Base-by-base conservation (phyloP, 2,113 vertebrate genomes). In the Oxyura jamaicensis region DNA sequence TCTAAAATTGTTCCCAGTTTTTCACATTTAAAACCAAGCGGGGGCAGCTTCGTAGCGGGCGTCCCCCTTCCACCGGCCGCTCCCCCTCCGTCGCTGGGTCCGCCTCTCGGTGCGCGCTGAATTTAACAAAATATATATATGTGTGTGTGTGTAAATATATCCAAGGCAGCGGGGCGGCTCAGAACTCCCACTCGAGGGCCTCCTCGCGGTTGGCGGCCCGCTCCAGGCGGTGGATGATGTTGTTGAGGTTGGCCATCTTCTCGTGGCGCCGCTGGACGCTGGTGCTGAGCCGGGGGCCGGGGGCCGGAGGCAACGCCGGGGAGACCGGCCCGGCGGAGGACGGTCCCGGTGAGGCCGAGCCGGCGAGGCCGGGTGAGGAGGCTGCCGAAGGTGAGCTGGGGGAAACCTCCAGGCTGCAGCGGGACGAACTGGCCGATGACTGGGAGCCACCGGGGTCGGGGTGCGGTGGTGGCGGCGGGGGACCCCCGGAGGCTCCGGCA, bases 161-260 rank as follows among this genome's bases (percentile, higher is more conserved):
- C 26, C 36, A 42, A 22, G 36, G 11, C 2, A 8, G 14, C 1
- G 4, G 22, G 59, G 21, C 39, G 35, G 53, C 78, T 98, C 98
- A 99, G 98, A 99, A 99, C 97, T 99, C 99, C 99, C 99, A 99
- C 95, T 99, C 99, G 36, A 99, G 97, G 52, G 98, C 98, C 93
- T 99, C 99, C 92, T 99, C 99, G 1, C 99, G 98, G 93, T 99
- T 99, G 97, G 99, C 99, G 0, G 99, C 99, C 88, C 98, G 98
- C 96, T 99, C 99, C 65, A 99, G 97, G 97, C 99, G 98, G 94
- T 99, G 99, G 96, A 99, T 99, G 97, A 99, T 99, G 98, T 99
- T 99, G 98, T 99, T 99, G 96, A 99, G 98, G 97, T 99, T 99
- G 94, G 99, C 99, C 99, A 99, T 99, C 98, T 99, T 99, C 98